Percentiles rank a stretch among this genome's conserved stretches.
These are phyloP conservation scores for Varecia variegata DNA, from an alignment of 2,797 vertebrate species.

Conservation along the genomic window DNA sequence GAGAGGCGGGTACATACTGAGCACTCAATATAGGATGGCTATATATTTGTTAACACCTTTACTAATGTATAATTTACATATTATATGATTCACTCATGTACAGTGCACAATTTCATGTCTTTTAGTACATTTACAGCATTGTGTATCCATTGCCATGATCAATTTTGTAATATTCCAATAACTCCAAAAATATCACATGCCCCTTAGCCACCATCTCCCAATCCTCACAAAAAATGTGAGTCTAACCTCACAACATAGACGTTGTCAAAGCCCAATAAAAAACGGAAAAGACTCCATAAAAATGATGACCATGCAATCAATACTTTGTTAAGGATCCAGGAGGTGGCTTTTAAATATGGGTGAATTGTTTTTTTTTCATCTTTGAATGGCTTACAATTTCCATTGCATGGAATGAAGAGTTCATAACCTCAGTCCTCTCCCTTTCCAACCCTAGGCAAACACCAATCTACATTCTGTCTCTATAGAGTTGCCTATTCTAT, in stretches of 20 bases:
- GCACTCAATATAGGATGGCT: background rate
- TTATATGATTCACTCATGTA: background rate
- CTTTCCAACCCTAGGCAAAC: background rate
- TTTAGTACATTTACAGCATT: background rate
- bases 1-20: background rate
- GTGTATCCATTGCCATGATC: background rate
- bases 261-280: background rate
- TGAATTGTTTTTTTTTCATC: background rate
- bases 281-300: background rate
- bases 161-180: background rate
- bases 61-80: background rate
- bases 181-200: background rate
- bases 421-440: background rate
- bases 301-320: background rate
- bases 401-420: background rate
- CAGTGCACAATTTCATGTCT: background rate
- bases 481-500: background rate
- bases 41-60: background rate
- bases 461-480: background rate
- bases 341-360: background rate
- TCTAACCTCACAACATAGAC: background rate
- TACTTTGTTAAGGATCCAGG: background rate
- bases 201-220: background rate
- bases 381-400: background rate
- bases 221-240: background rate